Conservation (phyloP, 2,113 vertebrate genomes). For the Eptesicus fuscus region DNA sequence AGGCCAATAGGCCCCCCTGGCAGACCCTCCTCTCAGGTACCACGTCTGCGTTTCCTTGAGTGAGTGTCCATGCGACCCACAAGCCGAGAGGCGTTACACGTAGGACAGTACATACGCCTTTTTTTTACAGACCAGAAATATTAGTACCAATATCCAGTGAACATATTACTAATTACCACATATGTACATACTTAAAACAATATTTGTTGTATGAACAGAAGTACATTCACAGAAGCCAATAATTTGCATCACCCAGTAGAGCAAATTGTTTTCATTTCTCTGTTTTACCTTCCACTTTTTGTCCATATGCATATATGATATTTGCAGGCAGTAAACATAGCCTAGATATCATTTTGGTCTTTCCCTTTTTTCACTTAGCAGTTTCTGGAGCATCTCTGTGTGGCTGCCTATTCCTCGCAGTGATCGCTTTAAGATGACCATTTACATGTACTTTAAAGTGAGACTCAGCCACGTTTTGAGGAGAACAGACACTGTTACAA, state of each 20-base stretch:
- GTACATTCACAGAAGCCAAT: slow-evolving; percentile 8
- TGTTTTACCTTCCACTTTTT: slow-evolving; percentile 48
- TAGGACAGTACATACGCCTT: not conserved
- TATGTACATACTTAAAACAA: slow-evolving; percentile 4
- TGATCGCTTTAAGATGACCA: not conserved
- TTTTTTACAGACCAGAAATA: not conserved
- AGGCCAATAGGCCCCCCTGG: not conserved
- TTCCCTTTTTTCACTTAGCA: not conserved
- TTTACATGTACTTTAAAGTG: not conserved
- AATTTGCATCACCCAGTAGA: not conserved
- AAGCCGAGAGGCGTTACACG: not conserved
- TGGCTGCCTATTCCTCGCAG: not conserved
- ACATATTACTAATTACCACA: slow-evolving; percentile 15
- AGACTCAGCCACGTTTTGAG: not conserved
- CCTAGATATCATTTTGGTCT: not conserved
- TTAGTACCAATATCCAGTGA: not conserved
- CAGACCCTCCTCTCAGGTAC: not conserved
- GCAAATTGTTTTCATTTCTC: slow-evolving; percentile 45
- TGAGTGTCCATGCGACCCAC: not conserved
- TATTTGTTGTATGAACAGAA: slow-evolving; percentile 35
- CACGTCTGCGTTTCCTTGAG: not conserved
- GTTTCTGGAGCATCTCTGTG: not conserved
- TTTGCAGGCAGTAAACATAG: slow-evolving; percentile 14
- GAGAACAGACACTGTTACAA: not conserved
- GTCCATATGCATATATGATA: slow-evolving; percentile 25